Base-by-base conservation (phyloP, 2,113 vertebrate species). In the Xiphias gladius region DNA sequence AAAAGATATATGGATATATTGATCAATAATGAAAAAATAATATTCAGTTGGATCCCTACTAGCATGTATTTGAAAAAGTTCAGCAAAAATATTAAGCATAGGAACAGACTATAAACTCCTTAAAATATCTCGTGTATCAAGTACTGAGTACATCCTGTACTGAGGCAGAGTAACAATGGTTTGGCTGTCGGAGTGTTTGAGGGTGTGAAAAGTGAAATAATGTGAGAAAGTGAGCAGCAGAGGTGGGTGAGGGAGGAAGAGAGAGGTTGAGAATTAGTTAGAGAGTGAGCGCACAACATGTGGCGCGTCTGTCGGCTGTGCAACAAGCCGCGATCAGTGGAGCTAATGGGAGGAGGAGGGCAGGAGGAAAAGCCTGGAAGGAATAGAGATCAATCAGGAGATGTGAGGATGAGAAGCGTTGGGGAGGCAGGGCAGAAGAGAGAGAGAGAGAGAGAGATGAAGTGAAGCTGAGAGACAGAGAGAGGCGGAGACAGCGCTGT, bases 291-390 rank as follows among this genome's bases (percentile, higher is more conserved):
- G n/a, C 54, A 43, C 7, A 50, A 66, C 58, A 86, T 22, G 67
- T 37, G 59, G 37, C 0, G 57, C 48, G 48, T 76, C 85, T 69
- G 76, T 70, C 41, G 48, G 72, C 79, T 12, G 82, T 7, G 88
- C 83, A 90, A 93, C 87, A 88, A 93, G 90, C 85, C 73, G 85
- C 28, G 48, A 85, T 81, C 75, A 48, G 73, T 24, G 55, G 52
- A 87, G 88, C 76, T 77, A 24, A 57, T 54, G 26, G 50, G 69
- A 83, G 39, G 59, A 73, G 73, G 64, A 57, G 63, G n/a, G 61
- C 2, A 63, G 63, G 24, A 30, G 22, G 35, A 84, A 82, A 82
- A 84, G 54, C 46, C 83, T 76, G 68, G 61, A 78, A 86, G 74
- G 75, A 79, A 70, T 67, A 28, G 46, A 67, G 81, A 89, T 83